These are phyloP conservation scores for Argyra leucocephala DNA, from an alignment of 2,888 invertebrate species.

Conservation along the genomic window DNA sequence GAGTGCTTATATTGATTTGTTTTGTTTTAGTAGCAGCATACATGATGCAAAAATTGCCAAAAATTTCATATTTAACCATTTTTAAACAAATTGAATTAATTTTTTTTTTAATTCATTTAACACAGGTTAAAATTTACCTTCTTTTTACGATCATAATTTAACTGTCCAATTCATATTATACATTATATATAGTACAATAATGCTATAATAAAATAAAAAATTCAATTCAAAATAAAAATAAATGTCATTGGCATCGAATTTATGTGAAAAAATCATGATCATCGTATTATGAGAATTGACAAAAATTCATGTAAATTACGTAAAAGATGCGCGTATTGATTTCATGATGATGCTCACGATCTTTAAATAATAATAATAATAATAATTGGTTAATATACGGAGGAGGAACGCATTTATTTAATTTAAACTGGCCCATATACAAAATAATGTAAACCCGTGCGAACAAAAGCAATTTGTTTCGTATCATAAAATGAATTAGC, in stretches of 20 bases:
- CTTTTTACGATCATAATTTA: neutral
- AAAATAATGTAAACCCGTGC: too few relatives aligned
- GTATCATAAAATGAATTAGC: neutral
- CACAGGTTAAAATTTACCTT: neutral
- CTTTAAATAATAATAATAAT: neutral
- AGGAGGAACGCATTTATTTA: too few relatives aligned
- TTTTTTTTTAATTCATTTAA: too few relatives aligned
- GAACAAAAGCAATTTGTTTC: too few relatives aligned
- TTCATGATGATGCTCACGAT: neutral
- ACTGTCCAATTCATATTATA: neutral
- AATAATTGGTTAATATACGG: neutral
- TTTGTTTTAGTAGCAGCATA: neutral
- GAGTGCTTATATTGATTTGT: neutral
- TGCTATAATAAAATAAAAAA: neutral
- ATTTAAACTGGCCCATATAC: too few relatives aligned
- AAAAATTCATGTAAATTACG: too few relatives aligned
- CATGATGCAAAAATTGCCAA: neutral
- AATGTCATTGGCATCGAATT: constrained; percentile 4
- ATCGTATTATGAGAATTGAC: neutral
- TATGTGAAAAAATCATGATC: constrained; percentile 1
- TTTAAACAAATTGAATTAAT: too few relatives aligned
- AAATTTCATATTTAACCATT: neutral
- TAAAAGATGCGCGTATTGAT: too few relatives aligned
- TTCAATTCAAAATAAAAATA: neutral
- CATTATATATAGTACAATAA: neutral